Evolutionary conservation across 1,140 invertebrate species (phyloP).

Genomic region (Drosophila kepulauana): DNA sequence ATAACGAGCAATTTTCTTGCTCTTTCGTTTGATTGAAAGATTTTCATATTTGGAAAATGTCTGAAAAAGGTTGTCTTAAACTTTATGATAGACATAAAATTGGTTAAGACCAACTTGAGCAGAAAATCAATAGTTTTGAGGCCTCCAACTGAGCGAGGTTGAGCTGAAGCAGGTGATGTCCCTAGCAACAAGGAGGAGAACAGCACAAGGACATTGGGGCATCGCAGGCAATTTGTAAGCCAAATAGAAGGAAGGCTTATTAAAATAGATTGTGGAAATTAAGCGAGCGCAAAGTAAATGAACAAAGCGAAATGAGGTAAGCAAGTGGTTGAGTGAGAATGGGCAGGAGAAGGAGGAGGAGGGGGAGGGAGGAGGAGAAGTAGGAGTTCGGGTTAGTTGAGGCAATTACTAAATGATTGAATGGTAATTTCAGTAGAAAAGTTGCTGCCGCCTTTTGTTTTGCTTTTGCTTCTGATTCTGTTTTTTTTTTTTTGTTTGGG

Average conservation of each 20-base stretch:
- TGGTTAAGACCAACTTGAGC: slow-evolving; percentile 13
- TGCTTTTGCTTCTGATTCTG: slow-evolving; percentile 7
- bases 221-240: slow-evolving; percentile 63
- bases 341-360: background rate
- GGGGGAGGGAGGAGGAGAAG: background rate
- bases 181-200: background rate
- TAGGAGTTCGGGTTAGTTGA: slow-evolving; percentile 7
- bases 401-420: slow-evolving; percentile 84
- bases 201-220: background rate
- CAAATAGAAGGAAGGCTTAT: slow-evolving; percentile 64
- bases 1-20: slow-evolving; percentile 9
- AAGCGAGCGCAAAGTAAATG: slow-evolving; percentile 61
- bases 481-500: too few species aligned
- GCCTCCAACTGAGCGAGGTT: background rate
- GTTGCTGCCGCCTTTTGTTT: slow-evolving; percentile 57
- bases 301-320: slow-evolving; percentile 32
- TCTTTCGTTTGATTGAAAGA: slow-evolving; percentile 8
- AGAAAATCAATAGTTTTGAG: slow-evolving; percentile 54
- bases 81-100: slow-evolving; percentile 34
- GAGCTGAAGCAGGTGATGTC: slow-evolving; percentile 26
- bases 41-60: slow-evolving; percentile 1
- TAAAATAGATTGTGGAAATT: slow-evolving; percentile 79
- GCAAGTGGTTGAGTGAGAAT: background rate
- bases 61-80: slow-evolving; percentile 31
- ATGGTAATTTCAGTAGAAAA: slow-evolving; percentile 81